These are phyloP conservation scores for Agapetus fuscipes DNA, from an alignment of 2,888 invertebrate species.

Conservation along the genomic window DNA sequence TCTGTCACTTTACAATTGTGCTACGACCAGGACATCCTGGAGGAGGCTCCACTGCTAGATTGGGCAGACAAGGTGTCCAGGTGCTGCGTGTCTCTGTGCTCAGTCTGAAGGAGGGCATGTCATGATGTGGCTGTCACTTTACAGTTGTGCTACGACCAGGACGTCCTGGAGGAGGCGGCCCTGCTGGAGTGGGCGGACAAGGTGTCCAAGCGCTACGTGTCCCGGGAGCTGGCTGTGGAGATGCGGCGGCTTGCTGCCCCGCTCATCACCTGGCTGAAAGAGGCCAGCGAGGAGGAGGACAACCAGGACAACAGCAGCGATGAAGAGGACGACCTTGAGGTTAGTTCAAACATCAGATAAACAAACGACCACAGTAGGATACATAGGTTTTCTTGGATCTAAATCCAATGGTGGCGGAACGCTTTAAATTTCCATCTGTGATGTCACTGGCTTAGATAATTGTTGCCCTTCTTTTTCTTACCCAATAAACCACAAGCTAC, in stretches of 20 bases:
- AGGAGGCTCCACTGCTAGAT: conserved; percentile 87
- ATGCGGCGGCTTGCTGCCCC: conserved; percentile 88
- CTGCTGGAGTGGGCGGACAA: conserved; percentile 94
- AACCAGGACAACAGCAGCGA: conserved; percentile 68
- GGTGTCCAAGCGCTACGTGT: conserved; percentile 89
- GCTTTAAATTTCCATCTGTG: no score
- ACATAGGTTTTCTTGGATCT: no score
- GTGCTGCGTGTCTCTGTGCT: not conserved
- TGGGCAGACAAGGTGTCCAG: conserved; percentile 53
- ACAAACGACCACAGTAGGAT: no score
- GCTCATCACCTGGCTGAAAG: conserved; percentile 93
- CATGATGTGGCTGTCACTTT: conserved; percentile 24
- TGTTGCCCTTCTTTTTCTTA: no score
- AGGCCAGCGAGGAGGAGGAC: conserved; percentile 90
- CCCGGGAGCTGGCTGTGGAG: conserved; percentile 82
- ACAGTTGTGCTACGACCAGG: conserved; percentile 83
- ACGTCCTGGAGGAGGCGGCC: conserved; percentile 90
- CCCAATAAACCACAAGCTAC: no score
- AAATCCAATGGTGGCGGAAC: no score
- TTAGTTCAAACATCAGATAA: no score
- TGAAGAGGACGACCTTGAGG: conserved; percentile 52
- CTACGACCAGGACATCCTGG: conserved; percentile 91
- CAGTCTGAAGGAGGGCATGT: not conserved
- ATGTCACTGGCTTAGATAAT: no score
- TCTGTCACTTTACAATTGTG: conserved; percentile 50